Evolutionary conservation across 1,140 invertebrate species (phyloP), one percentile per base, ranked within the genome.

Genomic region (Stratiolaelaps scimitus): DNA sequence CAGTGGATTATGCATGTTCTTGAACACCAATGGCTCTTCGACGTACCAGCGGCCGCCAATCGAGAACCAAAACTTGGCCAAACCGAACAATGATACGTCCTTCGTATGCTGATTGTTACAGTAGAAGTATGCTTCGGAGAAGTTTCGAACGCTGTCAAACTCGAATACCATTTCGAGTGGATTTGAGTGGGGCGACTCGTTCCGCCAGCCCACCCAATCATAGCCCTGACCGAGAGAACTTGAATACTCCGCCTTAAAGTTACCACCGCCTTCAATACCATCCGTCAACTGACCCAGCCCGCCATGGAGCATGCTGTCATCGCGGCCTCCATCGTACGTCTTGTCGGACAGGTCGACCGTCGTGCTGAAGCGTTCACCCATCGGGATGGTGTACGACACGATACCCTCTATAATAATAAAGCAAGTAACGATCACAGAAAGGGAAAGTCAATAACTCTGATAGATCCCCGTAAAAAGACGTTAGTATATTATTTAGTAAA

Each of bases 121-220:
- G 74, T 84, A 88, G 40, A 95, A 82, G 71, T 86, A 84, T 26
- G 91, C 82, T 1, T 83, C 82, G 15, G 84, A 86, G 77, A 94
- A 92, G 75, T 94, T 91, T 1, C 89, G 78, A 19, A 89, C 83
- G 72, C 81, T 80, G 72, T 90, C 87, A 77, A 94, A 94, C 75
- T 91, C 85, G 76, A 93, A 92, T 68, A 84, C 83, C 68, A 89
- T 82, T 71, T 86, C 84, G 15, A 74, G 65, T 5, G 66, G 66
- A 7, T 67, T 43, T 7, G 64, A 66, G 47, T 53, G 67, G 19
- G 17, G 17, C 15, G 81, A 81, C 70, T 91, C 88, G 76, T 91
- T 91, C 68, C 83, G 82, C 90, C 91, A 94, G 0, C 90, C 90
- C 7, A 94, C 86, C 91, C 91, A 94, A 44, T 85, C 84, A 53